Conservation (phyloP, 2,797 vertebrate species). For the Acestrorhynchus altus region DNA sequence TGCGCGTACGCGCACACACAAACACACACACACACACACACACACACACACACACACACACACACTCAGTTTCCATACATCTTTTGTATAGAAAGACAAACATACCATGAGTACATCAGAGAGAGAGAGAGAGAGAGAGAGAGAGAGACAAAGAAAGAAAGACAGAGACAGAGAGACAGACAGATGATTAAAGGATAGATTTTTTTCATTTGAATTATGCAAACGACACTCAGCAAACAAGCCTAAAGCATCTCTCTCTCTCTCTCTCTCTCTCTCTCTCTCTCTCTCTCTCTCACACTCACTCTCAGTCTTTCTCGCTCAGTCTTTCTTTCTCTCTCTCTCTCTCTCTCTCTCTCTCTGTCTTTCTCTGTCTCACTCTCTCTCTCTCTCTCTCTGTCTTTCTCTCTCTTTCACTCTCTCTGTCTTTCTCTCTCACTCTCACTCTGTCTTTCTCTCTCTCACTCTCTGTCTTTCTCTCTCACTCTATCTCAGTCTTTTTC, state of each 20-base stretch:
- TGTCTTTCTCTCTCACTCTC: constrained; percentile 1
- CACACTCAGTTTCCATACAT: not conserved
- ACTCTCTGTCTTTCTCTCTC: not conserved
- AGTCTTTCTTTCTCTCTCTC: no score
- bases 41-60: no score
- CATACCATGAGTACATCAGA: not conserved
- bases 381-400: not conserved
- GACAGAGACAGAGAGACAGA: not conserved
- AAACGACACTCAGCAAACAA: constrained; percentile 57
- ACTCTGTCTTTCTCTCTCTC: not conserved
- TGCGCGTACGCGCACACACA: no score
- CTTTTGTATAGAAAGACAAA: not conserved
- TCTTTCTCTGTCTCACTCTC: not conserved
- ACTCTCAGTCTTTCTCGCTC: no score
- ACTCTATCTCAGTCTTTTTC: not conserved
- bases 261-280: no score
- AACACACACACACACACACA: no score
- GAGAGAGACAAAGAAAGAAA: not conserved
- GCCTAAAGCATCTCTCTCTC: constrained; percentile 47
- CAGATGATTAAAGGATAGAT: constrained; percentile 53
- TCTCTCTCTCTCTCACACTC: no score
- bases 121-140: not conserved
- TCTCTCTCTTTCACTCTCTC: not conserved
- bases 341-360: not conserved
- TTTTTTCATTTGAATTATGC: constrained; percentile 50